phyloP scores from a whole-genome alignment of 2,113 vertebrate species.

The Pterocles burchelli region DNA sequence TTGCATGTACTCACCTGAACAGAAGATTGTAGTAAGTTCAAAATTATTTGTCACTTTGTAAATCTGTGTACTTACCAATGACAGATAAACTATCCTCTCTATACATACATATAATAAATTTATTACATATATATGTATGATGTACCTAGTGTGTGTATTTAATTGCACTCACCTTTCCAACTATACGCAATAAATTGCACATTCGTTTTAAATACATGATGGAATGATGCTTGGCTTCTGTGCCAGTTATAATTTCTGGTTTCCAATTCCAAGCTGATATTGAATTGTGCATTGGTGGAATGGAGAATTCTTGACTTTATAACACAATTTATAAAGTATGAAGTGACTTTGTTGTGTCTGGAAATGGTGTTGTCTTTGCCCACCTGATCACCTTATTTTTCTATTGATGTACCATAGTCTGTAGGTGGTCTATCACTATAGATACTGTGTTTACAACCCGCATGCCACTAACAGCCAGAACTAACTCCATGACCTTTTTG shows the following conservation, averaged over 20 bases:
- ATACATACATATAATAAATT: neutral
- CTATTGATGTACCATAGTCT: neutral
- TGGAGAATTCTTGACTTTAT: neutral
- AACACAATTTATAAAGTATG: neutral
- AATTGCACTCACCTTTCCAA: neutral
- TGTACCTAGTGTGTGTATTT: neutral
- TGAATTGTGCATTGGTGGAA: neutral
- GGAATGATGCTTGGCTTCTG: neutral
- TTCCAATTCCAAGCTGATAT: neutral
- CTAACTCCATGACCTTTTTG: neutral
- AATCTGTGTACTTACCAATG: neutral
- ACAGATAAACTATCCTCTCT: neutral
- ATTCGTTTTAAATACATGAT: neutral
- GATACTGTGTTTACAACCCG: neutral
- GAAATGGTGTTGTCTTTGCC: neutral
- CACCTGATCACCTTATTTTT: neutral
- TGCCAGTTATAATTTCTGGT: neutral
- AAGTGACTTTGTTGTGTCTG: neutral
- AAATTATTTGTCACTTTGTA: neutral
- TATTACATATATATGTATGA: neutral
- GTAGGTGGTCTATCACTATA: neutral
- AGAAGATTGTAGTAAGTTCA: neutral
- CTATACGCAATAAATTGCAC: neutral
- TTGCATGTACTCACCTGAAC: neutral
- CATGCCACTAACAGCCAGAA: neutral